Evolutionary conservation across 1,140 invertebrate genomes (phyloP), one percentile per base, ranked within the genome.

Genomic region (Formica selysi): DNA sequence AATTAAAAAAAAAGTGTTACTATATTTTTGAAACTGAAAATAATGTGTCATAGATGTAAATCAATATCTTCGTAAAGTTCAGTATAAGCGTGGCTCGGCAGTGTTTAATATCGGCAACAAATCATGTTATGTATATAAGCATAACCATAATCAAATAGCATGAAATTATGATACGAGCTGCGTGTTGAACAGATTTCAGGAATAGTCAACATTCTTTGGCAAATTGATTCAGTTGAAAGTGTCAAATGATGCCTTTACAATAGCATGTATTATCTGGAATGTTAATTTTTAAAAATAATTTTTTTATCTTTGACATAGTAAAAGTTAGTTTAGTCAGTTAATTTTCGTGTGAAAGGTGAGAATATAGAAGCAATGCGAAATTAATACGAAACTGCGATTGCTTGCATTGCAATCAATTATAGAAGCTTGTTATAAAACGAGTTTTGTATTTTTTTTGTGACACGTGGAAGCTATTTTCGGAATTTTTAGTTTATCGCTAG

Each of bases 61-160:
- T 76, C 59, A 41, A n/a, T 51, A 6, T 76, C 8, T 57, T 83
- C 32, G 29, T 54, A 48, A 73, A 26, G 13, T 67, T 38, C 29
- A 26, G 36, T 80, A 81, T 22, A 76, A 86, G 62, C 67, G 48
- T 80, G 67, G 65, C 41, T 86, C 86, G 87, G 86, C 88, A 89
- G 88, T 90, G 88, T 81, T 89, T 71, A 71, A 89, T 71, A 73
- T 89, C 61, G 62, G 67, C 79, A 76, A 89, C 26, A 65, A 70
- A 16, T 70, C 10, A 11, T 54, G 36, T 76, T 48, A 70, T 48
- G 32, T 68, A 67, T 13, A 44, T 32, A 86, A n/a, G n/a, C 54
- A 64, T 41, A 80, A 88, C 68, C 76, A 11, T 83, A 62, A 74
- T 48, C 26, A 48, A 51, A 48, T 26, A 38, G 67, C 29, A 10